Percentiles rank a stretch among this genome's conserved stretches.
These are phyloP conservation scores for Hirtodrosophila trivittata DNA, from an alignment of 2,888 invertebrate genomes.

Conservation along the genomic window DNA sequence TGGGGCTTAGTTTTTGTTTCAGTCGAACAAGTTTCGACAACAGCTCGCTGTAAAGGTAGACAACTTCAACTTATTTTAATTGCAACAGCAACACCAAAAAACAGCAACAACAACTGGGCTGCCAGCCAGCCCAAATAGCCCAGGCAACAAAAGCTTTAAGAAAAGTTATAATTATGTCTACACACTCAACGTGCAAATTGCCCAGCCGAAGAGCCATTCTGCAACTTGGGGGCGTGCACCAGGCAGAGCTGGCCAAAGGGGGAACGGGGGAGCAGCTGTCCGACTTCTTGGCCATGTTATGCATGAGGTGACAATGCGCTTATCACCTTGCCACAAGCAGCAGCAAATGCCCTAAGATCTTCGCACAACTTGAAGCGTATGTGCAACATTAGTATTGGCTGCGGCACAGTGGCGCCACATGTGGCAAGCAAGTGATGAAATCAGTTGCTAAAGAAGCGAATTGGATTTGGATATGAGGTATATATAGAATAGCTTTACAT, in stretches of 20 bases:
- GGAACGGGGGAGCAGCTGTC: constrained; percentile 26
- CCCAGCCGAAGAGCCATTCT: constrained; percentile 8
- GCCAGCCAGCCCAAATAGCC: constrained; percentile 19
- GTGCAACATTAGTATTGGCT: constrained; percentile 47
- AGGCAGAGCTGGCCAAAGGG: too few relatives aligned
- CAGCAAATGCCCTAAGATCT: constrained; percentile 8
- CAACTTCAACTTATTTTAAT: constrained; percentile 79
- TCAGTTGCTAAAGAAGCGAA: too few relatives aligned
- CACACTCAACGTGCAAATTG: constrained; percentile 56
- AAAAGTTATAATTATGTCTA: constrained; percentile 75
- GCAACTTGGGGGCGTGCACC: too few relatives aligned
- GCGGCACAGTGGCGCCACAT: constrained; percentile 30
- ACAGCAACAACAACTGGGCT: constrained; percentile 10
- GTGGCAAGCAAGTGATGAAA: not conserved
- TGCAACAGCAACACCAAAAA: constrained; percentile 59
- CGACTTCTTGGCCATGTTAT: constrained; percentile 58
- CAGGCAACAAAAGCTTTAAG: constrained; percentile 45
- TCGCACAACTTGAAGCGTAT: constrained; percentile 17
- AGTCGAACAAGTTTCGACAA: constrained; percentile 63
- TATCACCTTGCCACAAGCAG: constrained; percentile 41
- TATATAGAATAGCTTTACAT: too few relatives aligned
- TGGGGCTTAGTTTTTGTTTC: constrained; percentile 43
- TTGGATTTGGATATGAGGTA: too few relatives aligned
- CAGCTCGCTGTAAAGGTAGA: constrained; percentile 74
- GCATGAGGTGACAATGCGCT: constrained; percentile 70